Evolutionary conservation across 2,888 invertebrate genomes (phyloP), one percentile per base, ranked within the genome.

Genomic region (Dromius quadrimaculatus): DNA sequence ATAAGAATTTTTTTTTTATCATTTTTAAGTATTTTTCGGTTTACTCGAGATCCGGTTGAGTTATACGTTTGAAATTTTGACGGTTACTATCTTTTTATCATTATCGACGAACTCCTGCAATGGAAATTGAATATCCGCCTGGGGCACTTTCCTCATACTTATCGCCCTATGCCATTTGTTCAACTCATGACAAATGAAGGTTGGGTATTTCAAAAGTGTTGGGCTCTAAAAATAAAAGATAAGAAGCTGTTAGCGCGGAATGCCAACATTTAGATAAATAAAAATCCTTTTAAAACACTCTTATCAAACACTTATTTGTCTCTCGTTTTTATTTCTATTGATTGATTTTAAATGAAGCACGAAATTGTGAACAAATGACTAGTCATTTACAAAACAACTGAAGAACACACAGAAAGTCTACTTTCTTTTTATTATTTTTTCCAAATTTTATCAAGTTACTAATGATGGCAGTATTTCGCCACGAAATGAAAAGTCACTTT

Each of bases 361-460:
- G 41, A 41, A 41, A 41, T 41, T 41, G 41, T 41, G 15, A 41
- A 11, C 41, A 41, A 41, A 41, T 41, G 41, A 41, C 41, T 15
- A 41, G 41, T 41, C 41, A 41, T 41, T 17, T 6, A 41, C 15
- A 9, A 41, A 3, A 6, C 36, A 34, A 9, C 9, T 9, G 2
- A 34, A n/a, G 36, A 11, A 36, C 41, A 15, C 41, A 41, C 41
- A 41, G 41, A 41, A 15, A 13, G 41, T 41, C 15, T 5, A 15
- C 41, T 28, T 28, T 41, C 13, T 15, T 41, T 41, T 41, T 41
- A 36, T 11, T 41, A n/a, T n/a, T 41, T 41, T 15, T 41, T 41
- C 2, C 3, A 41, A 4, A n/a, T n/a, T n/a, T n/a, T n/a, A n/a
- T n/a, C n/a, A n/a, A n/a, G n/a, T n/a, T n/a, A n/a, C n/a, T n/a